Conservation (phyloP, 2,797 vertebrate species). For the Nannoperca australis region DNA sequence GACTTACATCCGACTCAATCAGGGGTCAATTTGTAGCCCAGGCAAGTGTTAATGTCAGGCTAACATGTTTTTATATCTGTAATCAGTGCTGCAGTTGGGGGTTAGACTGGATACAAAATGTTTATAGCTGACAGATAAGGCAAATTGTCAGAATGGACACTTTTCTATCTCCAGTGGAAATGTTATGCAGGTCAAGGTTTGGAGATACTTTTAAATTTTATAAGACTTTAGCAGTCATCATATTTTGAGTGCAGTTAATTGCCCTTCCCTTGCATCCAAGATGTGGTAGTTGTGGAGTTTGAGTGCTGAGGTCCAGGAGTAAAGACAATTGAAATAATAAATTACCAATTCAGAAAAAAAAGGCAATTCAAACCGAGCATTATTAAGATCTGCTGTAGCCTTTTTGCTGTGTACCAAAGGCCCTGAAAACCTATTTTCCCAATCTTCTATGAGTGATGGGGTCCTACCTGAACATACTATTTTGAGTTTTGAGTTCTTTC, state of each 20-base stretch:
- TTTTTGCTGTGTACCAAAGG: not conserved
- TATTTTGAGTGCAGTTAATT: slow-evolving; percentile 3
- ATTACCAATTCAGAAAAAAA: not conserved
- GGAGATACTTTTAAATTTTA: not conserved
- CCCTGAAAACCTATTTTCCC: not conserved
- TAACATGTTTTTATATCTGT: not conserved
- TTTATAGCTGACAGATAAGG: slow-evolving; percentile 15
- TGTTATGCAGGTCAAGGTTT: not conserved
- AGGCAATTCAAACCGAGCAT: not conserved
- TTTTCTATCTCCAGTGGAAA: not conserved
- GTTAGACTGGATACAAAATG: not conserved
- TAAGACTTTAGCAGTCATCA: not conserved
- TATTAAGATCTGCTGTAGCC: too few relatives aligned
- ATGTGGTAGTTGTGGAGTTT: not conserved
- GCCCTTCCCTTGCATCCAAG: not conserved
- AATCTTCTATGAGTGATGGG: not conserved
- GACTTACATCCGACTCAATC: not conserved
- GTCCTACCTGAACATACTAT: not conserved
- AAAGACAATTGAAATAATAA: not conserved
- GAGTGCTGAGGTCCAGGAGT: not conserved
- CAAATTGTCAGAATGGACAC: not conserved
- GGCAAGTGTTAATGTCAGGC: not conserved
- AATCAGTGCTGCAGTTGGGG: not conserved
- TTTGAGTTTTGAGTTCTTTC: not conserved
- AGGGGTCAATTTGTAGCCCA: not conserved